phyloP scores from a whole-genome alignment of 1,140 invertebrate species.

The Eriocheir sinensis region DNA sequence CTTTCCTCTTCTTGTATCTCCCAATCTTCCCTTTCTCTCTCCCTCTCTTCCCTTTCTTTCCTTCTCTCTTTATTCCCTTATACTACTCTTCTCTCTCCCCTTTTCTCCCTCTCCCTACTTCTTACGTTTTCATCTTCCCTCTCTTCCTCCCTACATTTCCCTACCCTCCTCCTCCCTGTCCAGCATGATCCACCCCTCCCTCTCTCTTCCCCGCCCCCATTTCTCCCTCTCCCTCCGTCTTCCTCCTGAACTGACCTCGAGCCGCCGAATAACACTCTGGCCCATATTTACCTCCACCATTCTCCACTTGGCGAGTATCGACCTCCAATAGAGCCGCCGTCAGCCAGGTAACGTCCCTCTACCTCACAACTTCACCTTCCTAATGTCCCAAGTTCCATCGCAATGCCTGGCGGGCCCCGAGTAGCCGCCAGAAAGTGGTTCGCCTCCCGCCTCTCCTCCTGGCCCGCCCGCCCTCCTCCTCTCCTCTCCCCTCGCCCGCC shows the following conservation, averaged over 20 bases:
- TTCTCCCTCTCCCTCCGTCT: neutral
- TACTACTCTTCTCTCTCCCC: neutral
- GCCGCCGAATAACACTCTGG: neutral
- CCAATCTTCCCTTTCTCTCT: neutral
- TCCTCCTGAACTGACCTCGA: neutral
- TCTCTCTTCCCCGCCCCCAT: neutral
- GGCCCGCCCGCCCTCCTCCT: too few relatives aligned
- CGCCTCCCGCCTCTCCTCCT: neutral
- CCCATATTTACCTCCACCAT: slow-evolving; percentile 28
- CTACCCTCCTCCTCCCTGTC: neutral
- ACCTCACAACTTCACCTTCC: slow-evolving; percentile 43
- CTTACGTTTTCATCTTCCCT: neutral
- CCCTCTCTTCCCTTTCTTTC: too few relatives aligned
- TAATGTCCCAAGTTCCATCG: slow-evolving; percentile 42
- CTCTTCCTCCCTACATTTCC: neutral
- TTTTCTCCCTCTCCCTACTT: neutral
- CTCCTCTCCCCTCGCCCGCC: too few relatives aligned
- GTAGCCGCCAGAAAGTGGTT: neutral
- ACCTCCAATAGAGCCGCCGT: slow-evolving; percentile 29
- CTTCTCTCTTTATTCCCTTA: neutral
- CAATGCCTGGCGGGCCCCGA: neutral
- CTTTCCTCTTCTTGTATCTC: neutral
- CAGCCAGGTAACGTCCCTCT: neutral
- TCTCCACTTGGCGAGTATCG: slow-evolving; percentile 34
- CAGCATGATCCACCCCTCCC: neutral